These are phyloP conservation scores for Scophthalmus maximus DNA, from an alignment of 2,113 vertebrate genomes.

Conservation along the genomic window DNA sequence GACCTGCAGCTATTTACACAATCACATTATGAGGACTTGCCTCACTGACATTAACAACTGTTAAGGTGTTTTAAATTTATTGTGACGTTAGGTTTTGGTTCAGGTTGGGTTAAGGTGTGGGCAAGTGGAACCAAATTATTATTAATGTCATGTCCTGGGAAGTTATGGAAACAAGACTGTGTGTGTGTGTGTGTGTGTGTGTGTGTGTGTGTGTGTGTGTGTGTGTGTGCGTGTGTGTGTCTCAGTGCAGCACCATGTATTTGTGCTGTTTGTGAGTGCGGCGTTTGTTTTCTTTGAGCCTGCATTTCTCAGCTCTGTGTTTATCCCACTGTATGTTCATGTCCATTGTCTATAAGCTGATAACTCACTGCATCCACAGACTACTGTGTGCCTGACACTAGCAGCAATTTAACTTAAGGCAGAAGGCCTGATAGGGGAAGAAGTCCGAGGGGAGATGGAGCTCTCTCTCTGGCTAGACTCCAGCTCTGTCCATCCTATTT, in stretches of 20 bases:
- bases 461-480: conserved; percentile 72
- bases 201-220: neutral
- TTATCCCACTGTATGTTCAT: conserved; percentile 8
- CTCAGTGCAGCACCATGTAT: conserved; percentile 27
- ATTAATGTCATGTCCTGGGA: neutral
- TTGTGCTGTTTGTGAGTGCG: conserved; percentile 15
- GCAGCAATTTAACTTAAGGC: conserved; percentile 64
- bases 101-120: neutral
- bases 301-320: conserved; percentile 18
- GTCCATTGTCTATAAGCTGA: conserved; percentile 53
- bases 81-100: neutral
- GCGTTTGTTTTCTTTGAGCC: conserved; percentile 31
- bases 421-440: conserved; percentile 69
- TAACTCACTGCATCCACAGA: conserved; percentile 46
- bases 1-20: neutral
- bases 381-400: conserved; percentile 55
- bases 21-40: neutral
- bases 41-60: neutral
- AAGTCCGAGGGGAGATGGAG: conserved; percentile 71
- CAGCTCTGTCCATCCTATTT: conserved; percentile 79
- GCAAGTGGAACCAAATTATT: neutral
- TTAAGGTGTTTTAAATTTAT: neutral
- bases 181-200: conserved; percentile 6
- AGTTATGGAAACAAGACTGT: neutral
- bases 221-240: conserved; percentile 3